Evolutionary conservation across 1,140 invertebrate genomes (phyloP).

Genomic region (Ceratosolen fusciceps): DNA sequence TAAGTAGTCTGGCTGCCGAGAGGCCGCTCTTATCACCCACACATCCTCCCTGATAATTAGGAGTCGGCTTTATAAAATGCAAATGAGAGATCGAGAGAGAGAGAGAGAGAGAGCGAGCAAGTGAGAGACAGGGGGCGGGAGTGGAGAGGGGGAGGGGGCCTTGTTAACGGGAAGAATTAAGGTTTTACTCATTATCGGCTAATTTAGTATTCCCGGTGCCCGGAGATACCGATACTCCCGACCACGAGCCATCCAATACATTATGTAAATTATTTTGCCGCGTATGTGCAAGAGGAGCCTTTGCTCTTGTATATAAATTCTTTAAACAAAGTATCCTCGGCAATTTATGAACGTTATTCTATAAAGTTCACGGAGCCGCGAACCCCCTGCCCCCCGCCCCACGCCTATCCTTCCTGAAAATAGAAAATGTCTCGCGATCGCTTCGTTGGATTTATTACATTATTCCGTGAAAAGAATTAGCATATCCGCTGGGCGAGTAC

Average conservation of each 20-base stretch:
- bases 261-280: slow-evolving; percentile 38
- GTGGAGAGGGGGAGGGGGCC: too few relatives aligned
- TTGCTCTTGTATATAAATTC: slow-evolving; percentile 29
- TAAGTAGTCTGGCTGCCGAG: not conserved
- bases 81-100: not conserved
- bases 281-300: not conserved
- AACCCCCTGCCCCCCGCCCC: not conserved
- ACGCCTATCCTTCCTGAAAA: not conserved
- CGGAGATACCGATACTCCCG: slow-evolving; percentile 5
- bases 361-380: not conserved
- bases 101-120: too few relatives aligned
- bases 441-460: not conserved
- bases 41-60: slow-evolving; percentile 55
- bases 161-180: slow-evolving; percentile 29
- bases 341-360: slow-evolving; percentile 1
- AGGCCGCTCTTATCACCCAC: slow-evolving; percentile 51
- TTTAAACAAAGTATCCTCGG: slow-evolving; percentile 1
- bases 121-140: too few relatives aligned
- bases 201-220: slow-evolving; percentile 22
- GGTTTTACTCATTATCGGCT: slow-evolving; percentile 33
- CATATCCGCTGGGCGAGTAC: slow-evolving; percentile 1
- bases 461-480: slow-evolving; percentile 16
- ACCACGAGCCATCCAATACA: slow-evolving; percentile 19
- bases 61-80: slow-evolving; percentile 27
- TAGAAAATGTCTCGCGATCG: not conserved